phyloP scores from a whole-genome alignment of 2,888 invertebrate genomes.

The Calephelis perditalis region DNA sequence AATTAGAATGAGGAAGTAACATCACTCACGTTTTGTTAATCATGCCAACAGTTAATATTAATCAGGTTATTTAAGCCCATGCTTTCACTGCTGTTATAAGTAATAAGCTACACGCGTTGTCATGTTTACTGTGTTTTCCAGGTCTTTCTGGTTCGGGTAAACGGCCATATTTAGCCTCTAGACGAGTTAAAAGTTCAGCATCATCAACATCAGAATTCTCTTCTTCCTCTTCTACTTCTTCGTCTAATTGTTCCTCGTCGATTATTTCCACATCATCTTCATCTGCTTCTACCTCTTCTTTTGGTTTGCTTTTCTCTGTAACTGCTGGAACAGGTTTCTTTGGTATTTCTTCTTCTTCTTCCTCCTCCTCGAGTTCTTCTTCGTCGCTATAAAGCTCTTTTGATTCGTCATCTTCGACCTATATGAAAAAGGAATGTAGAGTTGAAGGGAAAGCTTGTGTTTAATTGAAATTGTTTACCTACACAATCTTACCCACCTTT shows the following conservation, averaged over 20 bases:
- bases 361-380: slow-evolving; percentile 49
- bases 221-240: slow-evolving; percentile 68
- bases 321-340: slow-evolving; percentile 19
- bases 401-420: slow-evolving; percentile 30
- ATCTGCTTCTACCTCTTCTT: slow-evolving; percentile 39
- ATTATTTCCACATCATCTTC: slow-evolving; percentile 70
- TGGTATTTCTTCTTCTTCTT: slow-evolving; percentile 50
- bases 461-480: not conserved
- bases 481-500: not conserved
- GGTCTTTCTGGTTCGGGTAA: slow-evolving; percentile 75
- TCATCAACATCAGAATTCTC: slow-evolving; percentile 83
- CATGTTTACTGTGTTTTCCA: slow-evolving; percentile 68
- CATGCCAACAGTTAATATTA: slow-evolving; percentile 51
- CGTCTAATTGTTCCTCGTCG: slow-evolving; percentile 66
- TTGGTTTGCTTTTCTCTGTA: not conserved
- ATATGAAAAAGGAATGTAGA: slow-evolving; percentile 25
- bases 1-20: slow-evolving; percentile 26
- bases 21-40: slow-evolving; percentile 64
- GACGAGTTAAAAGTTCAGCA: slow-evolving; percentile 81
- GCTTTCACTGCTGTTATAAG: slow-evolving; percentile 33
- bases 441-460: slow-evolving; percentile 5
- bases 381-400: slow-evolving; percentile 62
- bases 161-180: slow-evolving; percentile 86
- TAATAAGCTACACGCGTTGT: slow-evolving; percentile 25
- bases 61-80: slow-evolving; percentile 46